phyloP scores from a whole-genome alignment of 2,888 invertebrate genomes.

The Uloborus plumipes region DNA sequence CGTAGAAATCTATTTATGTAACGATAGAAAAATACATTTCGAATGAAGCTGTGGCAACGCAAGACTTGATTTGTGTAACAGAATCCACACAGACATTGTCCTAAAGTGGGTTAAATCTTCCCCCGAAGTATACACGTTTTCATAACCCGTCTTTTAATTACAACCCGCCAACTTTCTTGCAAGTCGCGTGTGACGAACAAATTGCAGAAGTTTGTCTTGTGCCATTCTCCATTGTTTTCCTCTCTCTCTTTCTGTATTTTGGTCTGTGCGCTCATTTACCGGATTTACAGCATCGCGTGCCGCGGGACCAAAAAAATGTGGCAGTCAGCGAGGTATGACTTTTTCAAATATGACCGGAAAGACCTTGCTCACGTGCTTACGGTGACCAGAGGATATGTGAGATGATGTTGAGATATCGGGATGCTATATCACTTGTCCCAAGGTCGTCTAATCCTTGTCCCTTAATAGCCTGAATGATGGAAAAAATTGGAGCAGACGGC shows the following conservation, averaged over 20 bases:
- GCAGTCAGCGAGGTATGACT: slow-evolving; percentile 31
- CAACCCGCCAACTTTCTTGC: background rate
- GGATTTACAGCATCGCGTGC: slow-evolving; percentile 19
- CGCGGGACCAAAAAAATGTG: slow-evolving; percentile 16
- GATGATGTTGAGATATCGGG: background rate
- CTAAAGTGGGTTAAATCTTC: no score
- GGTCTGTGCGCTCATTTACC: background rate
- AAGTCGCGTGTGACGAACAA: slow-evolving; percentile 2
- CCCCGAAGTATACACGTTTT: no score
- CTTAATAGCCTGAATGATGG: no score
- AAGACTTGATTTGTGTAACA: no score
- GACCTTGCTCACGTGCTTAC: slow-evolving; percentile 35
- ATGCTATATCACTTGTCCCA: no score
- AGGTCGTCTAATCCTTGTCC: no score
- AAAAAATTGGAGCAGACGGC: no score
- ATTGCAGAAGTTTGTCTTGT: background rate
- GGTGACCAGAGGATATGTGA: slow-evolving; percentile 12
- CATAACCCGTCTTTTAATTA: no score
- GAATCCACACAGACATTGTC: no score
- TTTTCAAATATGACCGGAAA: slow-evolving; percentile 46
- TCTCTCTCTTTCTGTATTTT: background rate
- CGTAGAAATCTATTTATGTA: no score
- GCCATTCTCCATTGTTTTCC: slow-evolving; percentile 2
- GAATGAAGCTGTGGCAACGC: no score
- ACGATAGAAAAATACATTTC: no score